Conservation (phyloP, 2,888 invertebrate species). For the Hydrotaea cyrtoneurina region DNA sequence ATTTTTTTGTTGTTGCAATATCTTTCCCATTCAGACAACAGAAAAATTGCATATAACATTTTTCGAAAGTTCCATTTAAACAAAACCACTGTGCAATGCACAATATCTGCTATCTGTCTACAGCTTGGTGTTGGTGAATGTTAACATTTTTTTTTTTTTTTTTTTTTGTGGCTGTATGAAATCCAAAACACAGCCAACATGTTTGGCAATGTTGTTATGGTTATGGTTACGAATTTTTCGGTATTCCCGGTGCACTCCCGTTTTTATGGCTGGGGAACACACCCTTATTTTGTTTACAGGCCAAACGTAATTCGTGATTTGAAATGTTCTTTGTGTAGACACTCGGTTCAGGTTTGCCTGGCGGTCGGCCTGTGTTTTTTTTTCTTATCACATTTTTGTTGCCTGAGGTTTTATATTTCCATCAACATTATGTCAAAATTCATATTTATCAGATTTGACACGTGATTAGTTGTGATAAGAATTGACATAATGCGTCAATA, state of each 20-base stretch:
- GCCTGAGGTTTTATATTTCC: constrained; percentile 76
- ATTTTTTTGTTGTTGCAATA: too few species aligned
- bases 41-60: too few species aligned
- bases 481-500: constrained; percentile 61
- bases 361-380: too few species aligned
- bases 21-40: too few species aligned
- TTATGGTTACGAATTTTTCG: not conserved
- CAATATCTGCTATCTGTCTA: not conserved
- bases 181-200: not conserved
- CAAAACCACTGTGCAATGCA: not conserved
- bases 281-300: constrained; percentile 45
- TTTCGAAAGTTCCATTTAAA: too few species aligned
- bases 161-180: not conserved
- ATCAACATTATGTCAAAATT: constrained; percentile 73
- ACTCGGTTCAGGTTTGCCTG: not conserved
- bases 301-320: not conserved
- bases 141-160: not conserved
- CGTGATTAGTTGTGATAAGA: constrained; percentile 72
- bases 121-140: not conserved
- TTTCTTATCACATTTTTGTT: constrained; percentile 28
- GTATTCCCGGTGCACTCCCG: not conserved
- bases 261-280: not conserved
- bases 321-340: constrained; percentile 2
- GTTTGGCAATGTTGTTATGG: constrained; percentile 50
- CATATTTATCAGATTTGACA: constrained; percentile 75